Percentiles rank a stretch among this genome's conserved stretches.
Conservation (phyloP, 2,797 vertebrate species). For the Gorsachius magnificus region DNA sequence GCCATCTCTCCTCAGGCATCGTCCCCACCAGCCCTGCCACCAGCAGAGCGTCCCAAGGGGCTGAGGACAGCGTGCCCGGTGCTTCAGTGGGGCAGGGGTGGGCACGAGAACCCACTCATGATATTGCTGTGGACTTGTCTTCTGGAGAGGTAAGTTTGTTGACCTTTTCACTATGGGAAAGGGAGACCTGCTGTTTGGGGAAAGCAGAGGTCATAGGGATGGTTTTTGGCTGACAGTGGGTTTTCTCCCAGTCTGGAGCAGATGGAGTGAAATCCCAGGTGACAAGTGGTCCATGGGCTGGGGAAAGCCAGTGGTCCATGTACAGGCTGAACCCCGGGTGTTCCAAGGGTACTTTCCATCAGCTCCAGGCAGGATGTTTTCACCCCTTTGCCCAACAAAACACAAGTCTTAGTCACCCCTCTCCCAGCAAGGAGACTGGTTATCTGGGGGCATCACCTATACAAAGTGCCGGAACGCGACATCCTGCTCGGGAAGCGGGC, state of each 20-base stretch:
- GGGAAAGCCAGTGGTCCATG: accelerated
- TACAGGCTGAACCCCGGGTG: not conserved
- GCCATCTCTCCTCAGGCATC: not conserved
- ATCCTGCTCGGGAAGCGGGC: not conserved
- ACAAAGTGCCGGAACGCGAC: not conserved
- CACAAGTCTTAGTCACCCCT: not conserved
- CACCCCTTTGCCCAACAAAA: not conserved
- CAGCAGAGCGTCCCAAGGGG: not conserved
- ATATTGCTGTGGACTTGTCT: not conserved
- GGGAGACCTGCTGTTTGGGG: not conserved
- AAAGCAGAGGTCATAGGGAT: not conserved
- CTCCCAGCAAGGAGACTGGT: accelerated
- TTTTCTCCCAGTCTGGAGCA: not conserved
- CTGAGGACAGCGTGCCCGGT: not conserved
- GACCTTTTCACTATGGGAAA: not conserved
- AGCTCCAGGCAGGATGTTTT: not conserved
- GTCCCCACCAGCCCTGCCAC: not conserved
- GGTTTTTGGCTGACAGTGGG: not conserved
- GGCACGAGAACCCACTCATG: accelerated
- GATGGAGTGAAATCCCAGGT: not conserved
- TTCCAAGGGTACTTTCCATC: not conserved
- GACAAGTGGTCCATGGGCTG: accelerated
- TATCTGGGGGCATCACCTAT: not conserved
- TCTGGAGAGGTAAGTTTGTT: not conserved
- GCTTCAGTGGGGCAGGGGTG: not conserved